Base-by-base conservation (phyloP, 2,113 vertebrate genomes). In the Mobula hypostoma region DNA sequence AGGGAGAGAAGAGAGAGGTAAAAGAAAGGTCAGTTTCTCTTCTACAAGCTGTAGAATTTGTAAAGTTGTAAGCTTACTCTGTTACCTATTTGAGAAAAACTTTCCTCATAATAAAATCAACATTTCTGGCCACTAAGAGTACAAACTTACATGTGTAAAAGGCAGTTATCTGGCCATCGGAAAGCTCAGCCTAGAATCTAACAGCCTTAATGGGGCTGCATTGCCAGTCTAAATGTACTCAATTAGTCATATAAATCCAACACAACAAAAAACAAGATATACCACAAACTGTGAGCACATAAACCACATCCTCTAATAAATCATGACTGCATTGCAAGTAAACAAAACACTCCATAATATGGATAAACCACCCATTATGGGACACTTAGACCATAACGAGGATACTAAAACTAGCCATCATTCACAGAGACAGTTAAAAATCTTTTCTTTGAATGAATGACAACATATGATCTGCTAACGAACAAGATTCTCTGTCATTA, bases 201-300 rank as follows among this genome's bases (percentile, higher is more conserved):
- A 66, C 85, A 32, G 15, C 61, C 14, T 90, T 66, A 66, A 14
- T 32, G 15, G 61, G 32, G 29, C 58, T 90, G 61, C 61, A 90
- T 32, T 19, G n/a, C 61, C 61, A 32, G n/a, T 90, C 61, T 66
- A 90, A 90, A 66, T 68, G 29, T 32, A 15, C 40, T 29, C 61
- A 90, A 15, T 14, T 66, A 32, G 29, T 90, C 85, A 90, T 68
- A 17, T 63, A 66, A 88, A 88, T 88, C 14, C 63, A 88, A 88
- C 66, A 11, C 19, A 61, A 87, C 48, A 32, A 88, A 87, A 63
- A 63, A 87, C 56, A 87, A 66, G 27, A 66, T n/a, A 66, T 66
- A 66, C 85, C 61, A 32, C 85, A 88, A 66, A n/a, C 61, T 88
- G n/a, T 66, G 85, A 88, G 58, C 85, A 88, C 58, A 88, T 88